Conservation (phyloP, 2,888 invertebrate genomes). For the Orthosia cruda region DNA sequence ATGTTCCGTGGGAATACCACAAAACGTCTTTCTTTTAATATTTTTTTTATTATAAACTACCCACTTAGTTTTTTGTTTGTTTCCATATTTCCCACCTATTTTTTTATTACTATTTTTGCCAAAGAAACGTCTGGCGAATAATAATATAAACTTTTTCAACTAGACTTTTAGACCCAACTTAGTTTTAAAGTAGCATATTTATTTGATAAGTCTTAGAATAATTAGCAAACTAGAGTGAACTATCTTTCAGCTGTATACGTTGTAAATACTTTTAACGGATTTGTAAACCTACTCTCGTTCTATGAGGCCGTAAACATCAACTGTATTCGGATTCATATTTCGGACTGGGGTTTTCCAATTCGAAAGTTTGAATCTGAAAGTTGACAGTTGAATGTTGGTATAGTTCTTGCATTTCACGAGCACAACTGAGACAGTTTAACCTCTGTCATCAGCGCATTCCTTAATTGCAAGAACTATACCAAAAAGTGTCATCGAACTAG, state of each 20-base stretch:
- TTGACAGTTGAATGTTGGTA: not conserved
- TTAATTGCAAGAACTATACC: not conserved
- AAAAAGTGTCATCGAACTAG: slow-evolving; percentile 16
- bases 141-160: not conserved
- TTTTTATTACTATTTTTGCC: not conserved
- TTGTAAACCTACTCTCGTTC: slow-evolving; percentile 19
- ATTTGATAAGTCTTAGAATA: slow-evolving; percentile 38
- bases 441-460: not conserved
- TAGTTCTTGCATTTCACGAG: not conserved
- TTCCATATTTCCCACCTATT: too few species aligned
- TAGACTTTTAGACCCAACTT: not conserved
- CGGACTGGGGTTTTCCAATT: not conserved
- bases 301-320: slow-evolving; percentile 12
- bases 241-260: slow-evolving; percentile 52
- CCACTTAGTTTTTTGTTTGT: too few species aligned
- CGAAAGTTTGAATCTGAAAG: slow-evolving; percentile 3
- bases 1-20: not conserved
- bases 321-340: too few species aligned
- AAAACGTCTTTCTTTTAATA: not conserved
- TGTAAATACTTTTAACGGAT: slow-evolving; percentile 2
- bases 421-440: not conserved
- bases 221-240: slow-evolving; percentile 61
- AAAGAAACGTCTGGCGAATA: not conserved
- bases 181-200: slow-evolving; percentile 44
- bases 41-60: too few species aligned